Base-by-base conservation (phyloP, 92 coral and sea anemone genomes). In the Zoanthus gigantus region DNA sequence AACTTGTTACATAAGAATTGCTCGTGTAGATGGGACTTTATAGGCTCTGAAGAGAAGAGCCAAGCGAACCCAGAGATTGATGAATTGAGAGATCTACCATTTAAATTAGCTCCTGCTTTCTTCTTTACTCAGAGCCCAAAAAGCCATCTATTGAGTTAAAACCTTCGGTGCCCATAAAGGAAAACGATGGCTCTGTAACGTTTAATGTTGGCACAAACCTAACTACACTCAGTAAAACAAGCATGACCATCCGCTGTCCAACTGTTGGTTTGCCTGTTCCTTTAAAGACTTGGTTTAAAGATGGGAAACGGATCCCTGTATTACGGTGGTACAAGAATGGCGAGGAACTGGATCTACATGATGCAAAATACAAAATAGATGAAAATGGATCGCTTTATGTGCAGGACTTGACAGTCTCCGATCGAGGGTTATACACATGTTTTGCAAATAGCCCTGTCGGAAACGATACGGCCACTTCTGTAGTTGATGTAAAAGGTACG, bases 251-350 rank as follows among this genome's bases (percentile, higher is more conserved):
- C 53, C 80, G 75, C 52, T 95, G 98, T 32, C 88, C 91, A 9
- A 93, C 98, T 0, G 86, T 90, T 61, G 98, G 98, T 1, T 72
- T 93, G 42, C 98, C 98, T n/a, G 91, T 72, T 30, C 96, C 98
- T 9, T 76, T 93, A 10, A 90, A 85, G 71, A 83, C 85, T 47
- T 95, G 96, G 96, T 60, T 75, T 13, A 95, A 88, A 81, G 92
- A 91, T 29, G 92, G 93, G 15, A 68, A 83, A 78, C 91, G 23
- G 10, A 18, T 91, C 32, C 85, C 74, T 5, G 85, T 81, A 14
- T 30, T 81, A 23, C 46, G 45, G 58, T 81, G 85, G 85, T 81
- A 42, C 63, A 81, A 81, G 17, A 23, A 81, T 23, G 85, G 85
- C 42, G 47, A 81, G 34, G 74, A 65, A 17, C 56, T 81, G 28